phyloP scores from a whole-genome alignment of 2,888 invertebrate genomes.

The Physocephala rufipes region DNA sequence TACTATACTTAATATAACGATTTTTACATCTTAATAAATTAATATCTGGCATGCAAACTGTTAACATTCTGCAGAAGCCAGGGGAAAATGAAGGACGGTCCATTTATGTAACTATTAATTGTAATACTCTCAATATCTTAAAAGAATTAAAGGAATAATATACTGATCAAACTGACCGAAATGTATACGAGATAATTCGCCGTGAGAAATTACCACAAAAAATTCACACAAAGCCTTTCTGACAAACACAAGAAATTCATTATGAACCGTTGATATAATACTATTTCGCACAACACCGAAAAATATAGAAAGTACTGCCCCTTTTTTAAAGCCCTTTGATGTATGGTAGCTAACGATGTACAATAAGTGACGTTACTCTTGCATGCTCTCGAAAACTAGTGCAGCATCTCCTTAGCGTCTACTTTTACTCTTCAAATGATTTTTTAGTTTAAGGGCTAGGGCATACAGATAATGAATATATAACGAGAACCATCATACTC shows the following conservation, averaged over 20 bases:
- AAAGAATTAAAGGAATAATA: too few relatives aligned
- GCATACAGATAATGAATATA: too few relatives aligned
- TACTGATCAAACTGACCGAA: not conserved
- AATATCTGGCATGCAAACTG: not conserved
- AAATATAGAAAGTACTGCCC: not conserved
- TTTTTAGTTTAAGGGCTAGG: too few relatives aligned
- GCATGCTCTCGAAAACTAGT: too few relatives aligned
- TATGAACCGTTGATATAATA: conserved; percentile 14
- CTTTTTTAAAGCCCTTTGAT: not conserved
- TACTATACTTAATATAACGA: not conserved
- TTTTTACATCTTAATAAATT: too few relatives aligned
- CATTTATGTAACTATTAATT: too few relatives aligned
- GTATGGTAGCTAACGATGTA: too few relatives aligned
- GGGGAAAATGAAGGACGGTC: too few relatives aligned
- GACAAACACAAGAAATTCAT: conserved; percentile 4
- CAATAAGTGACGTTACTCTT: too few relatives aligned
- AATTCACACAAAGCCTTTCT: conserved; percentile 6
- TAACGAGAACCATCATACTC: conserved; percentile 6
- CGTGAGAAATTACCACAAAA: conserved; percentile 5
- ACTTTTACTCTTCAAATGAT: too few relatives aligned
- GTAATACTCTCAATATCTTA: too few relatives aligned
- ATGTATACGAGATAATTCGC: not conserved
- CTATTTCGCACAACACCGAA: not conserved
- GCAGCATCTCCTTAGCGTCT: too few relatives aligned
- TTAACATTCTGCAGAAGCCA: not conserved